These are phyloP conservation scores for Schizotus pectinicornis DNA, from an alignment of 2,888 invertebrate species.

Conservation along the genomic window DNA sequence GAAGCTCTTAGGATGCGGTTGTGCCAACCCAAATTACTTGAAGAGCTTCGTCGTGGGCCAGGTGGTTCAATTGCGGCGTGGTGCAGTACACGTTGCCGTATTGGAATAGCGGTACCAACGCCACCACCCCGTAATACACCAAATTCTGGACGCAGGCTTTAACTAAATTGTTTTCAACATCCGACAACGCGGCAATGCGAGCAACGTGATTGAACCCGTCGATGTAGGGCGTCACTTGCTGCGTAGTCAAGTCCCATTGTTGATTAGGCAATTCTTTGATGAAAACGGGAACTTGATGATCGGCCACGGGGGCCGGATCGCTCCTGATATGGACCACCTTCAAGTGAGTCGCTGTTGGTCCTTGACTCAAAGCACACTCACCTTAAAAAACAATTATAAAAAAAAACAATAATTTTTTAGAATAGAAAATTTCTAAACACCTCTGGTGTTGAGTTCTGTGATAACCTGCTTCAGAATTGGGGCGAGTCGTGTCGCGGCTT, in stretches of 20 bases:
- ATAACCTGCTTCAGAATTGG: slow-evolving; percentile 80
- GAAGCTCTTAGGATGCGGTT: too few relatives aligned
- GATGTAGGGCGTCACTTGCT: slow-evolving; percentile 86
- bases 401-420: background rate
- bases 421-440: too few relatives aligned
- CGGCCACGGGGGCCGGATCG: slow-evolving; percentile 81
- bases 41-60: slow-evolving; percentile 61
- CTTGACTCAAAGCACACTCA: slow-evolving; percentile 67
- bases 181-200: slow-evolving; percentile 86
- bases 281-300: slow-evolving; percentile 91
- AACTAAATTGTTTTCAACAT: slow-evolving; percentile 91
- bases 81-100: slow-evolving; percentile 72
- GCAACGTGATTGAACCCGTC: slow-evolving; percentile 93
- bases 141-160: slow-evolving; percentile 94
- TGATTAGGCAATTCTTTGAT: slow-evolving; percentile 57
- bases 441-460: slow-evolving; percentile 78
- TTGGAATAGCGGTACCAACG: slow-evolving; percentile 67
- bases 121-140: slow-evolving; percentile 75
- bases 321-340: slow-evolving; percentile 84
- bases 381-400: slow-evolving; percentile 38
- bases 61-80: slow-evolving; percentile 62
- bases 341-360: slow-evolving; percentile 86
- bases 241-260: slow-evolving; percentile 93
- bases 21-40: slow-evolving; percentile 41
- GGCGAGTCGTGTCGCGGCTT: slow-evolving; percentile 68